phyloP scores from a whole-genome alignment of 2,797 vertebrate species.

The Pangasius djambal region DNA sequence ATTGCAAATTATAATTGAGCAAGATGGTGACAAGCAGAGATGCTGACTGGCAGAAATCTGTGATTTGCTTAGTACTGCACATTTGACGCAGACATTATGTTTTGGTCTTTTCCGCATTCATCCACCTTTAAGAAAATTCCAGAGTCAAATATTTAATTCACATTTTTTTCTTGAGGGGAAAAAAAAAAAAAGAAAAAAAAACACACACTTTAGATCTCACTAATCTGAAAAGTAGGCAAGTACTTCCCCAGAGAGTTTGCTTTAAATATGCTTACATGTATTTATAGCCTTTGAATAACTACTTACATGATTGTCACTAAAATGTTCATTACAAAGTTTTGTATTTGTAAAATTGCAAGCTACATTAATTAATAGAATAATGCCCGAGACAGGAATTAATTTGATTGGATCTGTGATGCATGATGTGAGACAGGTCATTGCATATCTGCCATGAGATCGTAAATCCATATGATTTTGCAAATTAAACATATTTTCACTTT shows the following conservation, averaged over 20 bases:
- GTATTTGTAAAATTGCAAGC: not conserved
- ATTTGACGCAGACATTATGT: slow-evolving; percentile 10
- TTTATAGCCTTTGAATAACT: not conserved
- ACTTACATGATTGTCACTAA: not conserved
- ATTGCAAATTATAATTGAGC: slow-evolving; percentile 19
- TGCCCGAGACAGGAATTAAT: not conserved
- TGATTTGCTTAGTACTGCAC: slow-evolving; percentile 35
- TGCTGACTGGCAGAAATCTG: slow-evolving; percentile 35
- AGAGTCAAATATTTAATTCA: not conserved
- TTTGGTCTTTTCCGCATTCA: not conserved
- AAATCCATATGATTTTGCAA: slow-evolving; percentile 54
- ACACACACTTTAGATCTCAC: not conserved
- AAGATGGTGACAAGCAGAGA: not conserved
- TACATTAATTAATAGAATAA: not conserved
- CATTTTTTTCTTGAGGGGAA: no score
- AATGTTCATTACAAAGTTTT: not conserved
- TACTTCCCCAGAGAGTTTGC: not conserved
- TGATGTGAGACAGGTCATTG: not conserved
- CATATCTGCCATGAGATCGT: not conserved
- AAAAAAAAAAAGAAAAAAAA: no score
- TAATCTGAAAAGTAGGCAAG: not conserved
- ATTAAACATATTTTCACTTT: slow-evolving; percentile 33
- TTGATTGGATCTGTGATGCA: slow-evolving; percentile 40
- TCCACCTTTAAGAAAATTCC: not conserved
- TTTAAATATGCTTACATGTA: not conserved